Evolutionary conservation across 37 sponge, comb jelly and placozoan genomes (phyloP).

Genomic region (Cliona cf. orientalis): DNA sequence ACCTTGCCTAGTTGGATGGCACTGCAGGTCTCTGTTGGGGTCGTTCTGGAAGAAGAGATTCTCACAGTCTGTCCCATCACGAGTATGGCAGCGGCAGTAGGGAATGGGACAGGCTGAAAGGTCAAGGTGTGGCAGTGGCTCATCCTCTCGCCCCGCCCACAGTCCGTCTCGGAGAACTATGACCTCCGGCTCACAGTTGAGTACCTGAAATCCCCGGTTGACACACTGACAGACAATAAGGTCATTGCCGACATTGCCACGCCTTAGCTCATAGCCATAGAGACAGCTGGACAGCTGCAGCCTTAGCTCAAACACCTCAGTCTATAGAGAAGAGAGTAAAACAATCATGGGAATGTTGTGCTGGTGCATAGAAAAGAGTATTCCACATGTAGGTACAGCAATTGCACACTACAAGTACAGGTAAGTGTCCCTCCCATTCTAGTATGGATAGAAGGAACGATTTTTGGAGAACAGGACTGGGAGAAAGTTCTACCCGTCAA

Average conservation of each 20-base stretch:
- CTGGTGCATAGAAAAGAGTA: too few species aligned
- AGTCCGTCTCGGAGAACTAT: conserved; percentile 41
- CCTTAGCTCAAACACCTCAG: neutral
- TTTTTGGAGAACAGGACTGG: too few species aligned
- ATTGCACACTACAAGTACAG: too few species aligned
- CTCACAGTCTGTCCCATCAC: conserved; percentile 2
- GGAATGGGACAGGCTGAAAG: conserved; percentile 52
- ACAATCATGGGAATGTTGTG: too few species aligned
- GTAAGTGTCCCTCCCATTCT: neutral
- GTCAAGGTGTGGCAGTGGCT: conserved; percentile 19
- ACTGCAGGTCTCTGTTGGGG: conserved; percentile 27
- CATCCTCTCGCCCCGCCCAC: conserved; percentile 39
- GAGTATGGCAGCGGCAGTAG: conserved; percentile 43
- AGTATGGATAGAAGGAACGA: too few species aligned
- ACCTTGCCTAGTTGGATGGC: conserved; percentile 57
- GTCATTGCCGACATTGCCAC: neutral
- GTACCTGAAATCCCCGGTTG: conserved; percentile 6
- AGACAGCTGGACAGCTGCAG: conserved; percentile 6
- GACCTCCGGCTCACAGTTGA: conserved; percentile 23
- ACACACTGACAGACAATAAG: conserved; percentile 8
- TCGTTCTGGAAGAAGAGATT: conserved; percentile 24
- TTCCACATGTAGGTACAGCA: too few species aligned
- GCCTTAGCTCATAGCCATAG: conserved; percentile 17
- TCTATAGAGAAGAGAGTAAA: too few species aligned
- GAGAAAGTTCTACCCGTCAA: too few species aligned